Base-by-base conservation (phyloP, 2,113 vertebrate species). In the Actenoides hombroni region DNA sequence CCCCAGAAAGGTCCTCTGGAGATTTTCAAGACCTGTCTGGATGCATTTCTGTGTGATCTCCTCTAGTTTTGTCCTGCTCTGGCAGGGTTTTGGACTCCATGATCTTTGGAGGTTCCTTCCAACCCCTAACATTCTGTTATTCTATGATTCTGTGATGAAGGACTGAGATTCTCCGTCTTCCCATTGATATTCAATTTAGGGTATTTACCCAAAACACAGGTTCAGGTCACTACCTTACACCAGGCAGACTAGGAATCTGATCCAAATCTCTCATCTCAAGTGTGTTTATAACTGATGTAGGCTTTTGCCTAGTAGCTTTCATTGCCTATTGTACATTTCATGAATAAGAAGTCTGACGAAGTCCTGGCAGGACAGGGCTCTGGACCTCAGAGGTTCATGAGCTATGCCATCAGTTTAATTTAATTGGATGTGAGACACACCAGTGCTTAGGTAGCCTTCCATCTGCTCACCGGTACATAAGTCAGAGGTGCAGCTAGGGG, bases 161-260 rank as follows among this genome's bases (percentile, higher is more conserved):
- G 31, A 26, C 18, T 39, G 31, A 77, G 33, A 69, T 77, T 74
- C 59, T 69, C 10, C 18, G 64, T 10, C 23, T 90, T 77, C 4
- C 11, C 16, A 46, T 1, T 56, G 28, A 68, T 24, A 14, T n/a
- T 76, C 9, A 56, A 0, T 26, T 35, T 19, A 15, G 7, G 15
- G 10, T 12, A 86, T 70, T 73, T 86, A 14, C 31, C 26, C 29
- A 63, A 83, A 82, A 75, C 24, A 75, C 18, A 51, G 5, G 5
- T 37, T 82, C 29, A 56, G 19, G 48, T 80, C 53, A 63, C 14
- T 31, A 44, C 20, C 19, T 75, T 75, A n/a, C 1, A 0, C 44
- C 23, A 65, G 8, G 28, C 14, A 77, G 31, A 54, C 16, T 35
- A 60, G 18, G 28, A 71, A 68, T 40, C 11, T 44, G 37, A 54